A percentile compares a stretch with the other conserved stretches of the same genome.
phyloP scores from a whole-genome alignment of 2,888 invertebrate species.

The Chironomus tentans region DNA sequence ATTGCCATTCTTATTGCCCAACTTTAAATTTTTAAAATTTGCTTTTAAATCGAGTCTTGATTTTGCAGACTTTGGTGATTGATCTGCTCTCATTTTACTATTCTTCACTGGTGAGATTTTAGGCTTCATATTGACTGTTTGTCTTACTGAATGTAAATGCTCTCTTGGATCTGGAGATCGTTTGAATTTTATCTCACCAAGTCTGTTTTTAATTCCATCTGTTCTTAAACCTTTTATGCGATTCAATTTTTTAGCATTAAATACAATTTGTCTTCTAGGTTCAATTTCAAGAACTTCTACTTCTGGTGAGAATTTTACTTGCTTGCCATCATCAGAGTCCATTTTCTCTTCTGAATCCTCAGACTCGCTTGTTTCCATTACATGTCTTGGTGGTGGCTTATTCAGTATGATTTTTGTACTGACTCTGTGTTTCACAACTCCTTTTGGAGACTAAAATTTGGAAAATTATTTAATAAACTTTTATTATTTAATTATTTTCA shows the following conservation, averaged over 20 bases:
- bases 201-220: constrained; percentile 7
- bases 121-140: constrained; percentile 8
- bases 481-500: not conserved
- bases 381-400: not conserved
- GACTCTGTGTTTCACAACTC: not conserved
- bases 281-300: constrained; percentile 42
- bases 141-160: not conserved
- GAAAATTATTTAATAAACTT: not conserved
- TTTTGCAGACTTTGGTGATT: not conserved
- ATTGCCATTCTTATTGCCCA: not conserved
- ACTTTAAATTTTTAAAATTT: no score
- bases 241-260: not conserved
- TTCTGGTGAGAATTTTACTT: constrained; percentile 41
- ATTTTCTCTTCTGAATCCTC: constrained; percentile 29
- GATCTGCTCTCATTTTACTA: constrained; percentile 13
- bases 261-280: constrained; percentile 27
- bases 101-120: not conserved
- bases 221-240: not conserved
- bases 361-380: constrained; percentile 32
- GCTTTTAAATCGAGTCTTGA: not conserved
- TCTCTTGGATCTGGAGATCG: not conserved
- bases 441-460: not conserved
- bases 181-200: not conserved
- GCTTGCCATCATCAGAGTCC: constrained; percentile 35
- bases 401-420: not conserved